phyloP scores from a whole-genome alignment of 1,140 invertebrate species.

The Zaprionus nigranus region DNA sequence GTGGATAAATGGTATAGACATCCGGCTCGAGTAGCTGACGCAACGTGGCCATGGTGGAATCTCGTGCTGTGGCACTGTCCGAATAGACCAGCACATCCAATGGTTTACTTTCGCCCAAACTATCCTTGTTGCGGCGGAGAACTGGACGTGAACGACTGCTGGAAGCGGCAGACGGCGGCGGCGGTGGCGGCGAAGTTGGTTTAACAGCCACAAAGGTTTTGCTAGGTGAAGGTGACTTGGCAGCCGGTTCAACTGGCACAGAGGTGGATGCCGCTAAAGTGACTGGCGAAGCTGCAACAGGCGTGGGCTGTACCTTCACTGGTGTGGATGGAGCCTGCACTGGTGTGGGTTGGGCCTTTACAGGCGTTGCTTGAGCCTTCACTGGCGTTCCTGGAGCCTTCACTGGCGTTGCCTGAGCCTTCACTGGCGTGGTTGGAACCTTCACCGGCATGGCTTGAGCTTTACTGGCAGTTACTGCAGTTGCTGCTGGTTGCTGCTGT shows the following conservation, averaged over 20 bases:
- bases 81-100: slow-evolving; percentile 94
- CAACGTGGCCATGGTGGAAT: slow-evolving; percentile 89
- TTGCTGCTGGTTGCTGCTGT: background rate
- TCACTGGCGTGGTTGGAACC: background rate
- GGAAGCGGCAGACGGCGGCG: slow-evolving; percentile 3
- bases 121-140: slow-evolving; percentile 65
- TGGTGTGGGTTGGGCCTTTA: background rate
- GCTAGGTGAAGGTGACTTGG: slow-evolving; percentile 26
- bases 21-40: slow-evolving; percentile 89
- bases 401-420: background rate
- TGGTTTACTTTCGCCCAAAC: slow-evolving; percentile 86
- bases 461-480: background rate
- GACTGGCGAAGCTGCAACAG: background rate
- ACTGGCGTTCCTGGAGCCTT: background rate
- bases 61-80: slow-evolving; percentile 89
- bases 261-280: background rate
- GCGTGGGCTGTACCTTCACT: background rate
- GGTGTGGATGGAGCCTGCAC: background rate
- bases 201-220: slow-evolving; percentile 56
- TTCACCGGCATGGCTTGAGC: background rate
- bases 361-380: background rate
- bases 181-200: slow-evolving; percentile 1
- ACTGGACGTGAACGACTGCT: slow-evolving; percentile 48
- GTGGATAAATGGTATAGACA: slow-evolving; percentile 91
- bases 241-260: background rate